These are phyloP conservation scores for Globia sparganii DNA, from an alignment of 2,888 invertebrate genomes.

Conservation along the genomic window DNA sequence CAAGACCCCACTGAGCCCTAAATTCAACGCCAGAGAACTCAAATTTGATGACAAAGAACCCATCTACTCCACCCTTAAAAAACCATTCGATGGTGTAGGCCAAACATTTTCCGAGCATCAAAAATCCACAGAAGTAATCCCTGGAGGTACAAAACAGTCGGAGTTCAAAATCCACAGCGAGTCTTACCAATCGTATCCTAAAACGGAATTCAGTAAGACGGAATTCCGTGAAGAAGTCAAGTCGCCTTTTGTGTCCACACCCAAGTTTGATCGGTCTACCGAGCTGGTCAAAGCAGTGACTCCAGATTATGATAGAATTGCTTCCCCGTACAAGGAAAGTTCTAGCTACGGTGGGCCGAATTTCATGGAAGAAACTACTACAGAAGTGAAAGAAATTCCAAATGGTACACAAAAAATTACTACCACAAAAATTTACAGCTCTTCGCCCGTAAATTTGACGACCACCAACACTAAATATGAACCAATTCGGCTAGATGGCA, in stretches of 20 bases:
- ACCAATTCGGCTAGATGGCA: conserved; percentile 86
- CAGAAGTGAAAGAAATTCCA: conserved; percentile 89
- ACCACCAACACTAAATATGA: conserved; percentile 88
- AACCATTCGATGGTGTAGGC: conserved; percentile 84
- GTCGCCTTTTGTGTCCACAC: conserved; percentile 85
- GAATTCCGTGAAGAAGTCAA: conserved; percentile 82
- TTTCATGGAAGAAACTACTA: conserved; percentile 87
- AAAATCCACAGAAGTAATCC: conserved; percentile 85
- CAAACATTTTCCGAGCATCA: conserved; percentile 86
- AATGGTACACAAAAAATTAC: conserved; percentile 90
- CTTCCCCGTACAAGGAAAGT: conserved; percentile 84
- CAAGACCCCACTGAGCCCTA: conserved; percentile 86
- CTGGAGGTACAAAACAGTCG: conserved; percentile 85
- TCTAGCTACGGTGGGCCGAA: conserved; percentile 85
- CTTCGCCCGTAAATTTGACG: conserved; percentile 89
- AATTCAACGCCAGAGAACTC: conserved; percentile 88
- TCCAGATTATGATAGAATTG: conserved; percentile 84
- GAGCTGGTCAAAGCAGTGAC: conserved; percentile 84
- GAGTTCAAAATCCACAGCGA: conserved; percentile 85
- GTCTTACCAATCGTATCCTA: conserved; percentile 85
- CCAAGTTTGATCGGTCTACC: conserved; percentile 81
- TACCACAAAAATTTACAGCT: conserved; percentile 90
- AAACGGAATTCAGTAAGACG: conserved; percentile 81
- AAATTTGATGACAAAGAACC: conserved; percentile 87
- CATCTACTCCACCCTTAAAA: conserved; percentile 84